Percentiles rank a stretch among this genome's conserved stretches.
Evolutionary conservation across 30 jellyfish, hydroid and myxozoan genomes (phyloP).

Genomic region (Aurelia sp.): DNA sequence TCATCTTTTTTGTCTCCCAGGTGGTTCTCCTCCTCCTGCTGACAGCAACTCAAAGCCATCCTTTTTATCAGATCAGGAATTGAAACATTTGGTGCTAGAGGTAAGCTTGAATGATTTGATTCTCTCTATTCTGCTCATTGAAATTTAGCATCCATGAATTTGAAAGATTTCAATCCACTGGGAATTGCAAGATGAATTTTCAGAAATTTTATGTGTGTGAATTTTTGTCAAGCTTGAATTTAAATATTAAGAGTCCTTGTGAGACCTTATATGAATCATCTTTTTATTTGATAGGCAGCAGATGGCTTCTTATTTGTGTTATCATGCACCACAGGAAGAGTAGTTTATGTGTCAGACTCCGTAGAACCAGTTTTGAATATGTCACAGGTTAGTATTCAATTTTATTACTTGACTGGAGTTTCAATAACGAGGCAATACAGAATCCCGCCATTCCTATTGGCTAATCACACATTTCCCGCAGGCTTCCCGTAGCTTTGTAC

Average conservation of each 20-base stretch:
- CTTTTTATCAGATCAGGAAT: slow-evolving; percentile 93
- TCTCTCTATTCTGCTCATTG: too few relatives aligned
- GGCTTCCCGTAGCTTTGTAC: too few relatives aligned
- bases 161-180: too few relatives aligned
- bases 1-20: neutral
- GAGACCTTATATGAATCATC: neutral
- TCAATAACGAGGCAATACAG: too few relatives aligned
- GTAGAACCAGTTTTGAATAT: slow-evolving; percentile 92
- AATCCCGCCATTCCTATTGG: too few relatives aligned
- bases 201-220: too few relatives aligned
- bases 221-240: too few relatives aligned
- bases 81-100: slow-evolving; percentile 97
- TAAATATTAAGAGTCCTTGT: too few relatives aligned
- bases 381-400: slow-evolving; percentile 71
- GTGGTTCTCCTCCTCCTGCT: slow-evolving; percentile 94
- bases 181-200: too few relatives aligned
- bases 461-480: too few relatives aligned
- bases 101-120: slow-evolving; percentile 11
- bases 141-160: too few relatives aligned
- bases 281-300: slow-evolving; percentile 79
- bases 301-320: slow-evolving; percentile 97
- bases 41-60: slow-evolving; percentile 91
- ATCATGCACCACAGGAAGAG: slow-evolving; percentile 80
- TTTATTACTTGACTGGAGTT: too few relatives aligned
- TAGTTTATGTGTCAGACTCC: slow-evolving; percentile 93